Percentiles rank a stretch among this genome's conserved stretches.
phyloP scores from a whole-genome alignment of 2,113 vertebrate species.

The Saccopteryx bilineata region DNA sequence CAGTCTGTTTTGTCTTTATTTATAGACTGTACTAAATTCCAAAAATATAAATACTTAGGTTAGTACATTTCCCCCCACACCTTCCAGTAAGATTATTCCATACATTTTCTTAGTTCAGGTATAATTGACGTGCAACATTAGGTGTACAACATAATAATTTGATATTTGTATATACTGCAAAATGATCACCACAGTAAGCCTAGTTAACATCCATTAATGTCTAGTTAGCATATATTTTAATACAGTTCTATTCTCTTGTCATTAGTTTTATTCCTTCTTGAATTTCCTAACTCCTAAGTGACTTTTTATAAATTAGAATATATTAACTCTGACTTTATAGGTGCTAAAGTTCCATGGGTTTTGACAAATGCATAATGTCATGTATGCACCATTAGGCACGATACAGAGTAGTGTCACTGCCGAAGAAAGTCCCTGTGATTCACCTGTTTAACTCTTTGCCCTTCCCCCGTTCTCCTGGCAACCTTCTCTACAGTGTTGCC shows the following conservation, averaged over 20 bases:
- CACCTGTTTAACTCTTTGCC: not conserved
- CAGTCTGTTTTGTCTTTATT: not conserved
- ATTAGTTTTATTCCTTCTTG: not conserved
- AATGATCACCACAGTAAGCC: not conserved
- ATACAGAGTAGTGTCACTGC: not conserved
- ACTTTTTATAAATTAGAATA: not conserved
- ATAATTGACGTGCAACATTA: not conserved
- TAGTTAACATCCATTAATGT: not conserved
- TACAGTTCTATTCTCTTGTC: not conserved
- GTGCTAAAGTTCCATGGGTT: not conserved
- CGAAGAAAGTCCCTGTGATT: not conserved
- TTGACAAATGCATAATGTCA: not conserved
- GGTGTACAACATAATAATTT: not conserved
- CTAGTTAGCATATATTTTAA: not conserved
- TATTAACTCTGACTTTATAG: not conserved
- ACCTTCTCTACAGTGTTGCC: not conserved
- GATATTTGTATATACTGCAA: not conserved
- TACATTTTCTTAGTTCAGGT: not conserved
- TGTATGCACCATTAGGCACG: not conserved
- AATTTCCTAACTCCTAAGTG: not conserved
- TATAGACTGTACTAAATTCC: not conserved
- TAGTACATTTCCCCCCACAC: not conserved
- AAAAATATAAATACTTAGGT: not conserved
- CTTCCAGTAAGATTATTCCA: not conserved
- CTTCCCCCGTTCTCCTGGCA: not conserved